phyloP scores from a whole-genome alignment of 1,140 invertebrate genomes.

The Hermetia illucens region DNA sequence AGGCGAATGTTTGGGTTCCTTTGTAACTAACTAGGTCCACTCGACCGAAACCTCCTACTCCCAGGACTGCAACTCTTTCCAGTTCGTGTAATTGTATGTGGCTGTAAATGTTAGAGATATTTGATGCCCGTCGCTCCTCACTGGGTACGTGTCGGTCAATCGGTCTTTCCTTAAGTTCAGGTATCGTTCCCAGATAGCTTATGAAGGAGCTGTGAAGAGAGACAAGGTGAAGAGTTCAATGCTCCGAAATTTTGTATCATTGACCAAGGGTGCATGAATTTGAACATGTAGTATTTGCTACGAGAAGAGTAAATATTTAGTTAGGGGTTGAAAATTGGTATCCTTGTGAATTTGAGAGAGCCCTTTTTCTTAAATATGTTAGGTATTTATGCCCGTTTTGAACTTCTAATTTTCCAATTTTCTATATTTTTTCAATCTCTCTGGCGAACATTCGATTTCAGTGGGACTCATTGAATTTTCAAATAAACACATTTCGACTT shows the following conservation, averaged over 20 bases:
- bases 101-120: slow-evolving; percentile 41
- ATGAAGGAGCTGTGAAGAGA: slow-evolving; percentile 34
- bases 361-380: neutral
- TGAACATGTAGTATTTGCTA: neutral
- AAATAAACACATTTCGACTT: too few species aligned
- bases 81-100: slow-evolving; percentile 62
- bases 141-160: slow-evolving; percentile 7
- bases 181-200: slow-evolving; percentile 36
- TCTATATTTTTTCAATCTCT: too few species aligned
- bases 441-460: too few species aligned
- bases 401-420: too few species aligned
- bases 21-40: slow-evolving; percentile 65
- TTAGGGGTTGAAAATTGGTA: neutral
- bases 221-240: too few species aligned
- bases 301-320: neutral
- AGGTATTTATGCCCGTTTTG: too few species aligned
- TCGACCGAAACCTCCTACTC: slow-evolving; percentile 84
- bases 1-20: slow-evolving; percentile 59
- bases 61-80: slow-evolving; percentile 70
- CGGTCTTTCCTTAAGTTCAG: slow-evolving; percentile 20
- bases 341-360: neutral
- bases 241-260: too few species aligned
- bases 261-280: too few species aligned
- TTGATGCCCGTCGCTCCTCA: slow-evolving; percentile 1
- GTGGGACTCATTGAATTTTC: too few species aligned